A percentile compares a stretch with the other conserved stretches of the same genome.
phyloP scores from a whole-genome alignment of 1,140 invertebrate genomes.

The Rhopalosiphum maidis region DNA sequence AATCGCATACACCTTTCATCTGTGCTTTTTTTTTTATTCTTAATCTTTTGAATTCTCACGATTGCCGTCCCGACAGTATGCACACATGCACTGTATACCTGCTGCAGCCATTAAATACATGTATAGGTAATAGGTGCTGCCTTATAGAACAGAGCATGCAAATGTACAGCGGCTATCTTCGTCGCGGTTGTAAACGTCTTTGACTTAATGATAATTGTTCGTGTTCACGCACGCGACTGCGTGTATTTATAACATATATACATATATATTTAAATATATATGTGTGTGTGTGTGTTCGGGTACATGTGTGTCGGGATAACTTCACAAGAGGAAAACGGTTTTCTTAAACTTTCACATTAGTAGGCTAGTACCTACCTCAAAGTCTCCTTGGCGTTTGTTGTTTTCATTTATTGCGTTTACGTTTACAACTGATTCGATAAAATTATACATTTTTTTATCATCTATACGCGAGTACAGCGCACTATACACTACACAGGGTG shows the following conservation, averaged over 20 bases:
- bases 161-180: background rate
- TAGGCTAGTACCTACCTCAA: background rate
- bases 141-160: background rate
- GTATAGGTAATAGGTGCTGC: background rate
- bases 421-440: background rate
- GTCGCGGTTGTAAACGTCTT: background rate
- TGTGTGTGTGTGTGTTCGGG: too few relatives aligned
- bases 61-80: slow-evolving; percentile 6
- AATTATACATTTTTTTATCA: background rate
- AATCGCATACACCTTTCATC: slow-evolving; percentile 36
- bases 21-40: background rate
- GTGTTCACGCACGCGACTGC: background rate
- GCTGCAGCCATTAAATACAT: background rate
- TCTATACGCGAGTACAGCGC: background rate
- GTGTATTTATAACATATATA: background rate
- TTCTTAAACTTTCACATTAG: slow-evolving; percentile 38
- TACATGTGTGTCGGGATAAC: background rate
- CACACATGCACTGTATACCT: background rate
- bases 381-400: background rate
- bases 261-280: background rate
- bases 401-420: background rate
- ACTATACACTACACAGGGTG: background rate
- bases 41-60: slow-evolving; percentile 40
- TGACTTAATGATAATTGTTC: slow-evolving; percentile 43
- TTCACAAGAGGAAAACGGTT: background rate